These are phyloP conservation scores for Hystrix brachyura DNA, from an alignment of 2,113 vertebrate genomes.

Conservation along the genomic window DNA sequence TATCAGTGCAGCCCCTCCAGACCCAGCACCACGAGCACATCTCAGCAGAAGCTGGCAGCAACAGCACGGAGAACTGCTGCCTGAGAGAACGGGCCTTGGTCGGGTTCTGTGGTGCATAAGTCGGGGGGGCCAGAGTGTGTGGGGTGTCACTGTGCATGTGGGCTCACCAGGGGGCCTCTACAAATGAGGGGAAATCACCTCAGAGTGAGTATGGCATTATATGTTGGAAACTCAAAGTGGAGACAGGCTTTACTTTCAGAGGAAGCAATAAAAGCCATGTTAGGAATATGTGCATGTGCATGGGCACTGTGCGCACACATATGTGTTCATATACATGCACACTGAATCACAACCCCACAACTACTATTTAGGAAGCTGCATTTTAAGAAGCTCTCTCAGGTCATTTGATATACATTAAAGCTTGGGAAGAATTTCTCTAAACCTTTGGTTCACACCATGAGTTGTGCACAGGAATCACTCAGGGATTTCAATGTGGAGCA, in stretches of 20 bases:
- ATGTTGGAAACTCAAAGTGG: background rate
- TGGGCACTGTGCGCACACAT: too few relatives aligned
- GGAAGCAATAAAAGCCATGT: background rate
- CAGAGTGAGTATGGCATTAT: background rate
- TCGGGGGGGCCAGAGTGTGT: background rate
- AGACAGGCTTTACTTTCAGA: background rate
- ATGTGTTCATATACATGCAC: accelerated
- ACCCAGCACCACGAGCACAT: conserved; percentile 54
- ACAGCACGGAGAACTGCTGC: background rate
- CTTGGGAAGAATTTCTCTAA: background rate
- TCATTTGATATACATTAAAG: background rate
- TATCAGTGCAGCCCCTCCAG: conserved; percentile 63
- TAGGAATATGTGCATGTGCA: background rate
- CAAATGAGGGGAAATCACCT: background rate
- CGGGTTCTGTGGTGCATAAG: background rate
- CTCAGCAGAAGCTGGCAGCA: conserved; percentile 62
- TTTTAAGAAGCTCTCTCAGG: background rate
- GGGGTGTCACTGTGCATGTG: too few relatives aligned
- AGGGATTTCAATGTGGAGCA: background rate
- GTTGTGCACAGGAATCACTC: background rate
- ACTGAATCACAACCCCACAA: background rate
- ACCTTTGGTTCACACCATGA: background rate
- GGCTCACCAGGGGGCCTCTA: background rate
- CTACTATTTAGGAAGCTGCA: background rate
- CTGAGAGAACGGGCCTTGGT: background rate